Evolutionary conservation across 2,888 invertebrate genomes (phyloP), one percentile per base, ranked within the genome.

Genomic region (Drosophila kuntzei): DNA sequence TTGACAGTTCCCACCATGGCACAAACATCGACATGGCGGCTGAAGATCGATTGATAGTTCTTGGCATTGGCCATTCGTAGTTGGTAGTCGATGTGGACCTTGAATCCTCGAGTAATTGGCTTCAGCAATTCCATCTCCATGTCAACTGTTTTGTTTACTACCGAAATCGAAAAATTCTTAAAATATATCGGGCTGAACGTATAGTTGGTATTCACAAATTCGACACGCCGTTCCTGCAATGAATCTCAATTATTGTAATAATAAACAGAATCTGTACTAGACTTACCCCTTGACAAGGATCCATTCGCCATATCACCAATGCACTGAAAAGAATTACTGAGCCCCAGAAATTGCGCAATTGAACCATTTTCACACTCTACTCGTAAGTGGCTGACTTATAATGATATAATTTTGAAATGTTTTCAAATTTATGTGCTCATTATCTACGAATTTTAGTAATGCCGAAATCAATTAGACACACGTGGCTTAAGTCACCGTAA

Each of bases 41-140:
- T 87, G 32, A 78, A 87, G 8, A 85, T 44, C 0, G 84, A 61
- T 37, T 85, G 89, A 47, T 60, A 85, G n/a, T 1, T 59, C 25
- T 74, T 83, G 2, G 87, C 79, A 47, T 89, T 87, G 2, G 79
- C 58, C 46, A 85, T 39, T 3, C 76, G 70, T 27, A 88, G 20
- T 39, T 88, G 76, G 18, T 74, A 74, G 18, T 83, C 80, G 0
- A 88, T 0, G 27, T 65, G 49, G 3, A 41, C 58, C 29, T 71
- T 87, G 16, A 74, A 74, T 1, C 84, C 84, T 2, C 67, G 50
- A 5, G n/a, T 25, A 18, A 89, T 67, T 0, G 73, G 70, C 12
- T 55, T 55, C 8, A 55, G 4, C 43, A 55, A n/a, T 2, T 43
- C 34, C 44, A 55, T 55, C 5, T 55, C 55, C 55, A 55, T 55